A percentile compares a stretch with the other conserved stretches of the same genome.
phyloP scores from a whole-genome alignment of 2,113 vertebrate species.

The Cavia porcellus region DNA sequence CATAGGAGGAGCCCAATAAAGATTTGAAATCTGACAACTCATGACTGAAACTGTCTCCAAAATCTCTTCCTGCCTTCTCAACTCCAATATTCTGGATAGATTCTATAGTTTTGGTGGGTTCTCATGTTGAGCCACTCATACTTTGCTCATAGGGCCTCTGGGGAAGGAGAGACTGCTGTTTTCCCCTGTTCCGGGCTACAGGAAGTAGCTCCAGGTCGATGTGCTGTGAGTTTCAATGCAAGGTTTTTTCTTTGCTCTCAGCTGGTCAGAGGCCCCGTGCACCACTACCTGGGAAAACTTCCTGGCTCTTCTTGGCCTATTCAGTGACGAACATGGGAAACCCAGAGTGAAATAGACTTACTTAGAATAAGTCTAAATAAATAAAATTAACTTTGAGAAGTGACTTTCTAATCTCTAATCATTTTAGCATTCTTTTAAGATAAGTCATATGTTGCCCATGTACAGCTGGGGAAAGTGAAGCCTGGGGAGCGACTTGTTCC shows the following conservation, averaged over 20 bases:
- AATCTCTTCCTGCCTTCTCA: neutral
- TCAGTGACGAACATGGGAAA: neutral
- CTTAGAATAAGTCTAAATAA: neutral
- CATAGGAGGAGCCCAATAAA: neutral
- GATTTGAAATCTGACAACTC: neutral
- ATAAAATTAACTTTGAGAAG: neutral
- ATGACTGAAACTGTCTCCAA: neutral
- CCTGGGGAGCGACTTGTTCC: neutral
- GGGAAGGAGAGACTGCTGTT: neutral
- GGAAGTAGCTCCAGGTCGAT: neutral
- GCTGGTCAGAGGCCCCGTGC: neutral
- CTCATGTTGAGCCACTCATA: neutral
- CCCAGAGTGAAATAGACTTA: neutral
- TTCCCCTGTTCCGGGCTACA: neutral
- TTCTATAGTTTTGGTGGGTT: neutral
- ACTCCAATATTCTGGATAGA: neutral
- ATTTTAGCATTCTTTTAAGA: neutral
- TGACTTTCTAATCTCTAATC: constrained; percentile 20
- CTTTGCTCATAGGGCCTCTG: neutral
- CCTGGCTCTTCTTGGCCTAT: neutral
- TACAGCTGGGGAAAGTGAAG: neutral
- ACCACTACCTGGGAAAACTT: neutral
- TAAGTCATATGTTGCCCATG: neutral
- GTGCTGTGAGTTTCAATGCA: neutral
- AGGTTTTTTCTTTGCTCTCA: neutral